phyloP scores from a whole-genome alignment of 2,888 invertebrate genomes.

The Latrodectus hesperus region DNA sequence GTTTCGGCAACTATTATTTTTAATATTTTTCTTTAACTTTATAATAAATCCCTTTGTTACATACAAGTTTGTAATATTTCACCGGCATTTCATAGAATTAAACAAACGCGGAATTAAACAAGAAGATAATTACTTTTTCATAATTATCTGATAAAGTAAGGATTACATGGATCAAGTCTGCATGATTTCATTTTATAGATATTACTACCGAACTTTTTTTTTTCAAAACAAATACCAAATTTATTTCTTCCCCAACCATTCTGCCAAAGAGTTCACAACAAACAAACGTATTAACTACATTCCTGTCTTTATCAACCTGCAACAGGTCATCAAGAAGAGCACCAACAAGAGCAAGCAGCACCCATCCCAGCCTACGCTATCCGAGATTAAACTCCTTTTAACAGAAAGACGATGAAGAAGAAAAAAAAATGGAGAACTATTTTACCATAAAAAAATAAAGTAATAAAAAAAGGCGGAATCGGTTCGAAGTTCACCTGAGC shows the following conservation, averaged over 20 bases:
- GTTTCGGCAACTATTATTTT: too few relatives aligned
- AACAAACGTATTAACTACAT: neutral
- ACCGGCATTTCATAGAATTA: too few relatives aligned
- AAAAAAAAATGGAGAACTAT: conserved; percentile 17
- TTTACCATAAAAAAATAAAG: neutral
- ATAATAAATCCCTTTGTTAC: too few relatives aligned
- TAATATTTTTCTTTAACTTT: too few relatives aligned
- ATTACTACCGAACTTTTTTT: neutral
- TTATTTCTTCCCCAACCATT: neutral
- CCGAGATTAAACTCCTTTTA: neutral
- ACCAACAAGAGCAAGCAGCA: neutral
- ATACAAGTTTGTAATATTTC: too few relatives aligned
- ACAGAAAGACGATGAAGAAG: neutral
- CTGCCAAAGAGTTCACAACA: neutral
- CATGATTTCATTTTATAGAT: too few relatives aligned
- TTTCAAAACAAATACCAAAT: neutral
- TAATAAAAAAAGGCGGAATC: conserved; percentile 32
- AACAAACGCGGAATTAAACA: too few relatives aligned
- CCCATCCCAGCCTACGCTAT: conserved; percentile 10
- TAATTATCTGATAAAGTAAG: too few relatives aligned
- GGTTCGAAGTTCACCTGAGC: conserved; percentile 39
- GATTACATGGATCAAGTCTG: too few relatives aligned
- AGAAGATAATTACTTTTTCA: too few relatives aligned
- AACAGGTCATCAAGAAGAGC: conserved; percentile 1
- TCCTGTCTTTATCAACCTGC: neutral